Evolutionary conservation across 2,797 vertebrate genomes (phyloP).

Genomic region (Chloroceryle inda): DNA sequence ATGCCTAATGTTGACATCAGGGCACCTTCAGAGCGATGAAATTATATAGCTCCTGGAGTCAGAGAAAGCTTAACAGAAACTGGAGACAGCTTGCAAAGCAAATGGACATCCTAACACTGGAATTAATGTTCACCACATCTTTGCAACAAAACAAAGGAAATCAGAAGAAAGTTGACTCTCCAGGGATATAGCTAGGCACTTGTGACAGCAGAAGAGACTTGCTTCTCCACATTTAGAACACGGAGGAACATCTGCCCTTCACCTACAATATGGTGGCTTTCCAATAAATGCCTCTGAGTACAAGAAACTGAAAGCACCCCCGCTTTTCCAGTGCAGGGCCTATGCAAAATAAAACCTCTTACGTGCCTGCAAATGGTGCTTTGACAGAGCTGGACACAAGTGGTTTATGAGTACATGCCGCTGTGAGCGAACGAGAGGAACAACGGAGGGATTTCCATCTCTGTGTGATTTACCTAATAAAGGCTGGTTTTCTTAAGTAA

Average conservation of each 20-base stretch:
- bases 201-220: not conserved
- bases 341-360: slow-evolving; percentile 9
- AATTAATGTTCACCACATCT: not conserved
- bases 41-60: not conserved
- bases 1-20: not conserved
- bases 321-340: not conserved
- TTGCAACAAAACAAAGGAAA: not conserved
- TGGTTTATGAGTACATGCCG: not conserved
- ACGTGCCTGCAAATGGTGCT: not conserved
- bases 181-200: not conserved
- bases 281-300: not conserved
- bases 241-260: not conserved
- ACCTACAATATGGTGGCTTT: not conserved
- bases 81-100: not conserved
- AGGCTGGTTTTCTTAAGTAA: not conserved
- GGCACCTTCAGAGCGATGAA: not conserved
- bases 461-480: not conserved
- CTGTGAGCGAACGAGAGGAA: not conserved
- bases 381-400: not conserved
- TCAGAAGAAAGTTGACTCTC: not conserved
- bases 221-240: not conserved
- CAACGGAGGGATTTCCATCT: not conserved
- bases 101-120: not conserved
- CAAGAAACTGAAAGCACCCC: not conserved
- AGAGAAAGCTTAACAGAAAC: not conserved